phyloP scores from a whole-genome alignment of 2,888 invertebrate species.

The Coenonympha glycerion region DNA sequence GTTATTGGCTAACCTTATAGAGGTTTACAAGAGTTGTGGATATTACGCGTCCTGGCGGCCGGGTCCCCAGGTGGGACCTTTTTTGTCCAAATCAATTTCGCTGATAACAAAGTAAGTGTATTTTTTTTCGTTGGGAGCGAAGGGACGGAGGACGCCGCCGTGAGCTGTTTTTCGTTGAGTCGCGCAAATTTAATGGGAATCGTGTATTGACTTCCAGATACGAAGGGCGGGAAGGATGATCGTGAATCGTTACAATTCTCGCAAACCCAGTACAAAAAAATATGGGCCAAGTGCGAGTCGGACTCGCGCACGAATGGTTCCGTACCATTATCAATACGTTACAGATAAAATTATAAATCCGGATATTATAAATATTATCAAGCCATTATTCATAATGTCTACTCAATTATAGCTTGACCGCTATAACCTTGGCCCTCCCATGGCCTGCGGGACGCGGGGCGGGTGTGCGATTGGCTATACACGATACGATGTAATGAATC shows the following conservation, averaged over 20 bases:
- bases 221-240: neutral
- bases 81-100: conserved; percentile 16
- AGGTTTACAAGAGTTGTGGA: conserved; percentile 28
- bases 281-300: no score
- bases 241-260: neutral
- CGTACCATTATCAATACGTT: no score
- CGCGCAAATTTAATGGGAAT: neutral
- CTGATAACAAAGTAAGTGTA: conserved; percentile 10
- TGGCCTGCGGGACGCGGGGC: no score
- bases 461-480: no score
- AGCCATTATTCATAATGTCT: no score
- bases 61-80: conserved; percentile 16
- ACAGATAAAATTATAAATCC: no score
- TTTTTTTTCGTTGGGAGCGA: neutral
- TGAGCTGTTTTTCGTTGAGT: neutral
- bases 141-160: neutral
- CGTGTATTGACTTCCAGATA: conserved; percentile 1
- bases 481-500: no score
- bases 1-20: conserved; percentile 30
- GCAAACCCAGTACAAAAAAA: no score
- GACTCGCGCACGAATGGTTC: no score
- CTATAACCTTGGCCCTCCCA: no score
- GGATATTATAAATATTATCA: no score
- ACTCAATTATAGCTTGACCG: no score
- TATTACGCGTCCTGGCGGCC: conserved; percentile 35